Percentiles rank a stretch among this genome's conserved stretches.
Conservation (phyloP, 2,888 invertebrate genomes). For the Phortica okadai region DNA sequence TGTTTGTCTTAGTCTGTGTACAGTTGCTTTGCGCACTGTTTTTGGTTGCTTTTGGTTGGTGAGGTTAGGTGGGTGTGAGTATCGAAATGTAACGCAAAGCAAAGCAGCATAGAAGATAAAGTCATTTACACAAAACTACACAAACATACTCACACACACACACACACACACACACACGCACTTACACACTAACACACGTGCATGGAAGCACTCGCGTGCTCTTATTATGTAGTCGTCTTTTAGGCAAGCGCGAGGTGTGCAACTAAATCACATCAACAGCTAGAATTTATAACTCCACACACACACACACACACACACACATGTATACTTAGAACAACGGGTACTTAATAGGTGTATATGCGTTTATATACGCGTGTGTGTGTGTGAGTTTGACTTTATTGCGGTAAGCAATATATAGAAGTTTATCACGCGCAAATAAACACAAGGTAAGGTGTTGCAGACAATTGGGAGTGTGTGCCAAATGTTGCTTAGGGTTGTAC, state of each 20-base stretch:
- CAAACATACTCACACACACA: constrained; percentile 16
- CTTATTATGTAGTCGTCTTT: constrained; percentile 67
- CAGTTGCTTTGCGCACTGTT: background rate
- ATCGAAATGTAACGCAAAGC: background rate
- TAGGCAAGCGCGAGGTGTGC: constrained; percentile 68
- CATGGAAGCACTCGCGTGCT: constrained; percentile 40
- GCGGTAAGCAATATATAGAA: constrained; percentile 62
- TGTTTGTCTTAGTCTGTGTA: background rate
- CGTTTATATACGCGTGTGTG: background rate
- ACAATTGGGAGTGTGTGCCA: background rate
- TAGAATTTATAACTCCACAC: constrained; percentile 64
- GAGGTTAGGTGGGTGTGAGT: background rate
- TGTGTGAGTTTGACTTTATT: constrained; percentile 60
- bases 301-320: background rate
- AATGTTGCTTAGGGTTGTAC: background rate
- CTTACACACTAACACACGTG: background rate
- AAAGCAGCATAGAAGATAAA: constrained; percentile 53
- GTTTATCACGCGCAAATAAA: constrained; percentile 63
- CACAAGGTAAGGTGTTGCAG: constrained; percentile 19
- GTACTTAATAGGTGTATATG: background rate
- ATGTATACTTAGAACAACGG: background rate
- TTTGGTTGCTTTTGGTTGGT: background rate
- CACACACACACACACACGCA: constrained; percentile 7
- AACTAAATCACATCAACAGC: constrained; percentile 68
- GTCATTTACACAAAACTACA: constrained; percentile 58